Base-by-base conservation (phyloP, 2,797 vertebrate species). In the Leucoraja ocellata region DNA sequence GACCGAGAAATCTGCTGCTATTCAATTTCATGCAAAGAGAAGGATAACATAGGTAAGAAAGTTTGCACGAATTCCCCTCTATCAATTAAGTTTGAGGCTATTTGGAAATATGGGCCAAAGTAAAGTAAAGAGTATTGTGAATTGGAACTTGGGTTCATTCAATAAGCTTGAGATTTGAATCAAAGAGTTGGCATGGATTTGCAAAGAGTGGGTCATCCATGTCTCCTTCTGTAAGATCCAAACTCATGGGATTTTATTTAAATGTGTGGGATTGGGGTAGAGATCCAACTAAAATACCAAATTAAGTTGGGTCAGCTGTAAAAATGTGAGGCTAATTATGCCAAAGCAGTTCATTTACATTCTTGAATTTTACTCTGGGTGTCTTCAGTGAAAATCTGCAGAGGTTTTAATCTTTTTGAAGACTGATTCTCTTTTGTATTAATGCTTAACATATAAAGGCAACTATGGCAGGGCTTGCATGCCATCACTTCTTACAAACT, bases 11-110 rank as follows among this genome's bases (percentile, higher is more conserved):
- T 97, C 95, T 97, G 97, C 96, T 97, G 97, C 96, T 97, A 97
- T 95, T 97, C 99, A 84, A 98, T 99, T 98, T 99, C 99, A 94
- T 99, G 99, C 97, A 99, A 99, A 98, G 99, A 99, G 94, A 97
- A 97, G 95, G 97, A 97, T 96, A 97, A 97, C 95, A 97, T 97
- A 97, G 97, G 97, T 97, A 96, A 96, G 94, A 92, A 91, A 91
- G 2, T 6, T 10, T 68, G 28, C 58, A 54, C 25, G 28, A 11
- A 3, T 32, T 93, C 18, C 54, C 7, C n/a, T 86, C 61, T 39
- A 65, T 65, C 81, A 63, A 16, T 86, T 65, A 65, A n/a, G 58
- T 86, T 63, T 86, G 13, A 32, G 4, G 16, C 11, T 63, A 21
- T 78, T 88, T 36, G 61, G 14, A 65, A 86, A 88, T 68, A 32